Base-by-base conservation (phyloP, 2,888 invertebrate species). In the Tenodera sinensis region DNA sequence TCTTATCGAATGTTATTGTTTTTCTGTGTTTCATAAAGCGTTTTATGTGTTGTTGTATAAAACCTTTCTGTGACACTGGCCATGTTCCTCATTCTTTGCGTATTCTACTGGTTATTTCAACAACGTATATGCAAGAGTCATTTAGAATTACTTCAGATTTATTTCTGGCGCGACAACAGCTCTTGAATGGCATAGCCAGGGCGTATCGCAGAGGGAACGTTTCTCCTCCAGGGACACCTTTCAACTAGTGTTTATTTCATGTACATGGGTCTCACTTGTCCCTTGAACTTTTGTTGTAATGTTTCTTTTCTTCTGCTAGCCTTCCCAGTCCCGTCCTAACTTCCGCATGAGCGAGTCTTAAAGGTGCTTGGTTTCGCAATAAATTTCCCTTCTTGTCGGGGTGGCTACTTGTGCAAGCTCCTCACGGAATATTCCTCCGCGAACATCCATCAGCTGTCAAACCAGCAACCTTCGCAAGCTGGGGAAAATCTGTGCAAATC, bases 391-490 rank as follows among this genome's bases (percentile, higher is more conserved):
- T 71, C 54, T 71, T 71, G 54, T 6, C 20, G 54, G 54, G 54
- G 54, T 71, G 54, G 20, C 54, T 71, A 20, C 54, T 71, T 71
- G 54, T 71, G 54, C 3, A 71, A 71, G 54, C 54, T 71, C 54
- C 54, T 71, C 54, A 71, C 54, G 54, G 20, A 54, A 54, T 54
- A 54, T 54, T 54, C 54, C 54, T 54, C 54, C 54, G 54, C 54
- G 85, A 85, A 42, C 85, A 85, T 85, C 85, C 85, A 85, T 85
- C 85, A 85, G 54, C 54, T 85, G 85, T 85, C 85, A 85, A 47
- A 85, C 42, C n/a, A 4, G 47, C 27, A 71, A 71, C 54, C 20
- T 71, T 71, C 54, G 54, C 15, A 71, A 71, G 25, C 54, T 71
- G 1, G 54, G 54, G 20, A 71, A 71, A 71, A 71, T 71, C 54